Evolutionary conservation across 2,113 vertebrate species (phyloP), one percentile per base, ranked within the genome.

Genomic region (Lasiurus borealis): DNA sequence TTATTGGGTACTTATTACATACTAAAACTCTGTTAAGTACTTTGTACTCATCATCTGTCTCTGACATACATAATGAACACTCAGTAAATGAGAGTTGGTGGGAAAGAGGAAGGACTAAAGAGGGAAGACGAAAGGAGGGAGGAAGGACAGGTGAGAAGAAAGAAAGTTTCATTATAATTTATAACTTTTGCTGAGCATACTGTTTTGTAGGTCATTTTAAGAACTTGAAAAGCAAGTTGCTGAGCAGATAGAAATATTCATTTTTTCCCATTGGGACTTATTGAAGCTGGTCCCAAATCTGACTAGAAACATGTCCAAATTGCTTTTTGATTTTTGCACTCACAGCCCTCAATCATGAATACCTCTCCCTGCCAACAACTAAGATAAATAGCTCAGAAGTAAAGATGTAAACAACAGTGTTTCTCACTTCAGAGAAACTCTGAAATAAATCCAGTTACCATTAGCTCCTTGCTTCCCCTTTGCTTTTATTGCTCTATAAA

Each of bases 291-390:
- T 80, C 80, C 72, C 57, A 88, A 83, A 50, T n/a, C 46, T 76
- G 25, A 34, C 57, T 44, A 82, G 66, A 92, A 80, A 44, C 13
- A 64, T 11, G 2, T 11, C 40, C 36, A 78, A 90, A 85, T 64
- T 57, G 69, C 73, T 50, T 86, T 83, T 89, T 78, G 71, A 88
- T 66, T 81, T 94, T 93, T 95, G 23, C 27, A 72, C 52, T 91
- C 76, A 62, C 0, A 72, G 25, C 18, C 86, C 94, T 91, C 85
- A 59, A 8, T 93, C 83, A 66, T 54, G 36, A 93, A 19, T 84
- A 91, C 84, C 73, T 88, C 73, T 48, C 18, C 46, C 46, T 87
- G 73, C 82, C 85, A 71, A 57, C 19, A 57, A 66, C n/a, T 88
- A 86, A 92, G 48, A 83, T 31, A 85, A 59, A 83, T 46, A 85